These are phyloP conservation scores for Panagrolaimus sp. DNA, from an alignment of 1,140 invertebrate genomes.

Conservation along the genomic window DNA sequence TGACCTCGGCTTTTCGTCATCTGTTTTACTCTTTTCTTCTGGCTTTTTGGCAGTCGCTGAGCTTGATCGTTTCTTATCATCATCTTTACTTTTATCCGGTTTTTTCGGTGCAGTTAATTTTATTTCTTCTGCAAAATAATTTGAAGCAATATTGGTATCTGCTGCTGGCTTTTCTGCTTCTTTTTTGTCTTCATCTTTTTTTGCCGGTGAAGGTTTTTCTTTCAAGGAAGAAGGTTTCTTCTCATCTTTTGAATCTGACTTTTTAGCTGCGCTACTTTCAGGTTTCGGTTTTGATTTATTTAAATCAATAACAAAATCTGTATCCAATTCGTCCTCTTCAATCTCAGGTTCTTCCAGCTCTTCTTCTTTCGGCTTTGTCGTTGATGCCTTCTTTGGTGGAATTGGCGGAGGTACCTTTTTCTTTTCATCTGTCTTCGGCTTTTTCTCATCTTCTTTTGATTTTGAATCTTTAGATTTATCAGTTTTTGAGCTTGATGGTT, in stretches of 20 bases:
- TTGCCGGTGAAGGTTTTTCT: background rate
- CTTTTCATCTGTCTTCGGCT: background rate
- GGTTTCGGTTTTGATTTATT: background rate
- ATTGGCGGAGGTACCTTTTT: background rate
- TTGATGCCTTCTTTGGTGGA: background rate
- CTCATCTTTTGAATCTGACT: background rate
- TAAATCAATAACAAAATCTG: background rate
- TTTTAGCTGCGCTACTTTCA: background rate
- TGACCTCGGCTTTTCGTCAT: background rate
- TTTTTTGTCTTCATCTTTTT: conserved; percentile 3
- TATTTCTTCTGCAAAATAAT: too few species aligned
- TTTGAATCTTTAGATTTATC: background rate
- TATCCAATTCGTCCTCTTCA: conserved; percentile 5
- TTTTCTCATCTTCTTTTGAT: background rate
- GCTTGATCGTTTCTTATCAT: background rate
- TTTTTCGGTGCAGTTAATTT: too few species aligned
- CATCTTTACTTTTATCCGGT: background rate
- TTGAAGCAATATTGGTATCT: too few species aligned
- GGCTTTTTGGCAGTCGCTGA: background rate
- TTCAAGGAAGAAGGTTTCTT: background rate
- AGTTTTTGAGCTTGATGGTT: background rate
- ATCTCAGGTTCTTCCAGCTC: background rate
- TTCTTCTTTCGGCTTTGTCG: background rate
- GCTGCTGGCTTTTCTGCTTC: background rate
- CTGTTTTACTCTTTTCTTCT: background rate